Evolutionary conservation across 2,888 invertebrate genomes (phyloP), one percentile per base, ranked within the genome.

Genomic region (Lepidonotus clava): DNA sequence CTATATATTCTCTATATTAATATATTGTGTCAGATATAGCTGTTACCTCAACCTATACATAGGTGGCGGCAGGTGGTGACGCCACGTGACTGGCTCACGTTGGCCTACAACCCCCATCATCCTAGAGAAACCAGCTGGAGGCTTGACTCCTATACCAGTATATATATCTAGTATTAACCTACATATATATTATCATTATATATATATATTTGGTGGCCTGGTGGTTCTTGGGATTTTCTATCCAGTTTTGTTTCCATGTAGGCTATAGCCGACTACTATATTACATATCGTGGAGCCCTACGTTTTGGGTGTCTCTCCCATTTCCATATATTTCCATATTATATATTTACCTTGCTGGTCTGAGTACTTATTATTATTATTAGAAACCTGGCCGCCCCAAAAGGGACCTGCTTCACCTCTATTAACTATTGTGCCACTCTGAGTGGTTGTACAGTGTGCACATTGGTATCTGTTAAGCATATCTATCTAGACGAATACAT

Each of bases 401-500:
- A 66, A n/a, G 41, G 80, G 41, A 32, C 46, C 32, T 80, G 80
- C 80, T 80, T 80, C 41, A 80, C 46, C 80, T 80, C 46, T n/a
- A n/a, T 71, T 71, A 71, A 71, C 28, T 80, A 80, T 80, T 80
- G 80, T 80, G 80, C 80, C 80, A 80, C 80, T 80, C 51, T 80
- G 80, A 80, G 80, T 80, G 80, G 80, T 46, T 80, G 80, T 80
- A 80, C 80, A 80, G 28, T 80, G 80, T 80, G 80, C 80, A 80
- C 80, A 80, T 28, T 80, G 80, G 80, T 80, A 80, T 80, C 80
- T 51, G 80, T 80, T 80, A 80, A 80, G 80, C 80, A 80, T 80
- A 80, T 80, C 80, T 80, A 41, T 80, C 80, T 80, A 80, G 80
- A 80, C 46, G n/a, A 46, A 80, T 46, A 71, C 38, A 80, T 80